These are phyloP conservation scores for Dolomedes plantarius DNA, from an alignment of 2,888 invertebrate species.

Conservation along the genomic window DNA sequence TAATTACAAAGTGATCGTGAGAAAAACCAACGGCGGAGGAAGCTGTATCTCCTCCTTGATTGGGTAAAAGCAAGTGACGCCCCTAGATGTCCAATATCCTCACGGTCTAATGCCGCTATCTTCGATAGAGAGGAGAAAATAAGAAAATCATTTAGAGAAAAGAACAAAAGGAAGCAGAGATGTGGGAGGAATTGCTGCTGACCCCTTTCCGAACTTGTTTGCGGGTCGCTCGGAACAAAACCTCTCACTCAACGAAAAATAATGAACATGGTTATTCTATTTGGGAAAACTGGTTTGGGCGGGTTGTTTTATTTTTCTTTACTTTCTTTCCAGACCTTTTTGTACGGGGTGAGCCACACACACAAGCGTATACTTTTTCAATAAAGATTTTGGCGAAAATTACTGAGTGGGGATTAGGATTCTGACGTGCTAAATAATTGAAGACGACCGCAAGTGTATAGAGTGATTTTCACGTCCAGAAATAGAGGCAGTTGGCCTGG, in stretches of 20 bases:
- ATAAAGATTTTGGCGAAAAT: slow-evolving; percentile 14
- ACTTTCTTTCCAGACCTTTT: background rate
- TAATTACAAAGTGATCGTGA: background rate
- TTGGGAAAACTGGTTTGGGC: slow-evolving; percentile 19
- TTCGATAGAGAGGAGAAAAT: background rate
- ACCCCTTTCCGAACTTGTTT: slow-evolving; percentile 53
- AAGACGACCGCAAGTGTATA: background rate
- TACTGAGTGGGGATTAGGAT: background rate
- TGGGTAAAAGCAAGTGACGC: background rate
- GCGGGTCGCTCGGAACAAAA: slow-evolving; percentile 29
- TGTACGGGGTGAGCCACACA: slow-evolving; percentile 14
- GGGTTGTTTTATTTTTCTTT: background rate
- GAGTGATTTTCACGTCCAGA: background rate
- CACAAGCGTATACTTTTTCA: slow-evolving; percentile 27
- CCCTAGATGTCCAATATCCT: background rate
- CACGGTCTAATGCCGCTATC: background rate
- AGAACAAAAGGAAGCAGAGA: slow-evolving; percentile 39
- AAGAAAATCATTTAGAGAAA: slow-evolving; percentile 19
- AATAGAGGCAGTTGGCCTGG: no score
- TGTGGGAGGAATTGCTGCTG: slow-evolving; percentile 34
- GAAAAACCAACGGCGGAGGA: background rate
- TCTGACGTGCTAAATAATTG: slow-evolving; percentile 5
- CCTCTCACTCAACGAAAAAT: slow-evolving; percentile 18
- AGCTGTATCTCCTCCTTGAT: background rate
- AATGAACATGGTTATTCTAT: slow-evolving; percentile 17